These are phyloP conservation scores for Hyperoplus immaculatus DNA, from an alignment of 2,797 vertebrate species.

Conservation along the genomic window DNA sequence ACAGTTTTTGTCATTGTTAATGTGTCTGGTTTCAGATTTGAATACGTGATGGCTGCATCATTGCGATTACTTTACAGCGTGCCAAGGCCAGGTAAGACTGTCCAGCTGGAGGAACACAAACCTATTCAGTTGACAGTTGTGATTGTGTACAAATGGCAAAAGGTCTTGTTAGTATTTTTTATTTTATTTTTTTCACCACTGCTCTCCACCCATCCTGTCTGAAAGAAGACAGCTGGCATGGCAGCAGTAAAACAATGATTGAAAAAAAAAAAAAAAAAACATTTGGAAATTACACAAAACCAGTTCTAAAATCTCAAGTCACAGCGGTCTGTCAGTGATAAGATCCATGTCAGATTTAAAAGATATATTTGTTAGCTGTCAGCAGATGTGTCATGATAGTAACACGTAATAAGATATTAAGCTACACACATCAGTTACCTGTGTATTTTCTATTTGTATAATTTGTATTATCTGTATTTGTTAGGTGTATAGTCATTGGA, in stretches of 20 bases:
- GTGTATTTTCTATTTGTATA: not conserved
- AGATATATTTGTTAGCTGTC: not conserved
- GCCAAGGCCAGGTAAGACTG: slow-evolving; percentile 81
- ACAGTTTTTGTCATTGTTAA: not conserved
- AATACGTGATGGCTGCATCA: slow-evolving; percentile 78
- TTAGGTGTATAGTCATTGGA: no score
- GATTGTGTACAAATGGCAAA: not conserved
- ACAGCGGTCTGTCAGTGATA: no score
- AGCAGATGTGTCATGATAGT: not conserved
- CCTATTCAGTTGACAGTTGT: no score
- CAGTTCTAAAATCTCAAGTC: no score
- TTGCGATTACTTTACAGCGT: slow-evolving; percentile 79
- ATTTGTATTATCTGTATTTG: no score
- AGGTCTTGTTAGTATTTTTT: not conserved
- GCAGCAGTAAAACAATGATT: not conserved
- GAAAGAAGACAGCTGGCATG: not conserved
- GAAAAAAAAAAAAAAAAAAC: not conserved
- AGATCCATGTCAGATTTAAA: not conserved
- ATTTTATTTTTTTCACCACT: not conserved
- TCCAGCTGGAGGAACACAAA: not conserved
- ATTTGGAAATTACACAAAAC: no score
- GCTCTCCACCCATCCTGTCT: not conserved
- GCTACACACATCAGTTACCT: not conserved
- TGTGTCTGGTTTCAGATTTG: slow-evolving; percentile 40
- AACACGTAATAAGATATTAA: not conserved